These are phyloP conservation scores for Seira musarum DNA, from an alignment of 2,888 invertebrate species.

Conservation along the genomic window DNA sequence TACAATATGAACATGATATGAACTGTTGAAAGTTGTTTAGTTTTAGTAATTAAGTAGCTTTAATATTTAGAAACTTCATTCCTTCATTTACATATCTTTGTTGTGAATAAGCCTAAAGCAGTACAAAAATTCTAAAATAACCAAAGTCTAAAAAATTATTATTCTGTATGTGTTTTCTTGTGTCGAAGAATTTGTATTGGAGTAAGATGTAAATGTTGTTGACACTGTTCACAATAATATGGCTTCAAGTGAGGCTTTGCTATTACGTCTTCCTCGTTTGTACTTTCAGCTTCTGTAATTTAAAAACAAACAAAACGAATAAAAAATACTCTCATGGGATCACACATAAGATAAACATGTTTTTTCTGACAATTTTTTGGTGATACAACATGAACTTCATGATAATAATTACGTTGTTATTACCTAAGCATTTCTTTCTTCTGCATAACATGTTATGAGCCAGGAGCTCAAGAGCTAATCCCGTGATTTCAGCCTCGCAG, in stretches of 20 bases:
- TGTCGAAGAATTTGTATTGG: constrained; percentile 90
- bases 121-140: too few species aligned
- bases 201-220: constrained; percentile 79
- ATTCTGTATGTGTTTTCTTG: constrained; percentile 79
- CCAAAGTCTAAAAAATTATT: too few species aligned
- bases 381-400: background rate
- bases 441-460: constrained; percentile 80
- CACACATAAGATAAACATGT: background rate
- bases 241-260: constrained; percentile 76
- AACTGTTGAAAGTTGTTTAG: background rate
- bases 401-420: too few species aligned
- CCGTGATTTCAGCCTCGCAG: constrained; percentile 78
- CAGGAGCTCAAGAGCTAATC: constrained; percentile 81
- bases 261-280: constrained; percentile 71
- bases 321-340: constrained; percentile 12
- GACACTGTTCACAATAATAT: constrained; percentile 83
- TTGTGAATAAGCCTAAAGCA: too few species aligned
- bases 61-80: too few species aligned
- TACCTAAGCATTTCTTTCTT: constrained; percentile 62
- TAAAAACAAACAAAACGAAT: constrained; percentile 27
- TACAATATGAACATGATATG: too few species aligned
- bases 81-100: too few species aligned
- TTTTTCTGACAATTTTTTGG: background rate
- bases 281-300: constrained; percentile 62
- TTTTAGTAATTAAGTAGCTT: too few species aligned